phyloP scores from a whole-genome alignment of 2,888 invertebrate species.

The Diogma glabrata region DNA sequence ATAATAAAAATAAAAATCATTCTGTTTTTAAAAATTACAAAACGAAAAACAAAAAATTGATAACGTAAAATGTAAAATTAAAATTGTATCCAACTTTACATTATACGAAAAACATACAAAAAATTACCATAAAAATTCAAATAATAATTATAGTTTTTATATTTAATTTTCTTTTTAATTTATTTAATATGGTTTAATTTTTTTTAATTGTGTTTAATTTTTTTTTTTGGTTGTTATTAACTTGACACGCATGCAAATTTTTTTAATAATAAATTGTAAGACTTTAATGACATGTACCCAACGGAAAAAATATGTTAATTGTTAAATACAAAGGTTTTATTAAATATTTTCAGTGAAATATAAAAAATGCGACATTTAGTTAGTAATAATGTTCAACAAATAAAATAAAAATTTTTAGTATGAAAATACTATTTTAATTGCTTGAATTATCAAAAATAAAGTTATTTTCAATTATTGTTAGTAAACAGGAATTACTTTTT shows the following conservation, averaged over 20 bases:
- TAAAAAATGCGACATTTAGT: slow-evolving; percentile 20
- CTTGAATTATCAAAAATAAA: too few relatives aligned
- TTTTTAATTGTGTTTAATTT: background rate
- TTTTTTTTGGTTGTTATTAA: background rate
- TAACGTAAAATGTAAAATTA: background rate
- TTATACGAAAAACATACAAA: too few relatives aligned
- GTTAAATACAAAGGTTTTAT: slow-evolving; percentile 4
- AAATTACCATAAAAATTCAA: too few relatives aligned
- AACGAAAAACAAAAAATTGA: background rate
- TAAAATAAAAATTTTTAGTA: too few relatives aligned
- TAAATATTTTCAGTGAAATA: background rate
- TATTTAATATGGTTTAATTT: slow-evolving; percentile 5
- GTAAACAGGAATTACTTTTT: too few relatives aligned
- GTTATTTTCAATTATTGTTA: too few relatives aligned
- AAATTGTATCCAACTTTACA: too few relatives aligned
- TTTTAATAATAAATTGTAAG: slow-evolving; percentile 7
- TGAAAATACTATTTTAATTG: too few relatives aligned
- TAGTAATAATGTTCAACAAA: too few relatives aligned
- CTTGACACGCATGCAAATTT: slow-evolving; percentile 13
- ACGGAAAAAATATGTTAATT: slow-evolving; percentile 15
- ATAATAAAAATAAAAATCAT: slow-evolving; percentile 52
- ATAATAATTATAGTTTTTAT: background rate
- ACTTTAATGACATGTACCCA: slow-evolving; percentile 26
- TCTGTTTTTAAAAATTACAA: slow-evolving; percentile 8
- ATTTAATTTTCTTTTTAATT: background rate